These are phyloP conservation scores for Cabera pusaria DNA, from an alignment of 2,888 invertebrate species.

Conservation along the genomic window DNA sequence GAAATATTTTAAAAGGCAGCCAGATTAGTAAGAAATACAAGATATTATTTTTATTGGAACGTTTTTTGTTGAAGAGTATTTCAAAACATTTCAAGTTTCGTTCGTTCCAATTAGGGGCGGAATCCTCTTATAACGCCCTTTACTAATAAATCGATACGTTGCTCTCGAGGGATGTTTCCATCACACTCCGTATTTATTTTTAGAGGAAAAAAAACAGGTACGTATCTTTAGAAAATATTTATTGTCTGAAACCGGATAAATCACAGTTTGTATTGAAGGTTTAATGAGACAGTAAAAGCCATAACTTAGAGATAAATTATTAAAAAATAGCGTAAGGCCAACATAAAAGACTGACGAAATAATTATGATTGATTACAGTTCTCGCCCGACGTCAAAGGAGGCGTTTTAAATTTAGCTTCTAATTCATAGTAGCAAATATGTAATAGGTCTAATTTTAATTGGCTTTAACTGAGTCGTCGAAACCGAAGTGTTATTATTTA, in stretches of 20 bases:
- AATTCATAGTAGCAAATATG: conserved; percentile 5
- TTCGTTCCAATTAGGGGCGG: conserved; percentile 49
- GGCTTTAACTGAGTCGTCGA: conserved; percentile 12
- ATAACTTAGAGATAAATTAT: not conserved
- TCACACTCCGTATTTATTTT: conserved; percentile 34
- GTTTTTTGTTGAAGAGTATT: conserved; percentile 35
- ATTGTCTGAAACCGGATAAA: conserved; percentile 11
- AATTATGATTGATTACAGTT: conserved; percentile 13
- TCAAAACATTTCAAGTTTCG: conserved; percentile 45
- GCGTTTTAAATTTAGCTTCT: conserved; percentile 3
- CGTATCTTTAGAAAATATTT: conserved; percentile 18
- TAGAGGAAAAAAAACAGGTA: conserved; percentile 26
- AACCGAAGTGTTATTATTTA: conserved; percentile 12
- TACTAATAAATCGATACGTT: conserved; percentile 45
- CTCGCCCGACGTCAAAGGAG: conserved; percentile 1
- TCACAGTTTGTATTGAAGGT: not conserved
- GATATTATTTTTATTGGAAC: conserved; percentile 25
- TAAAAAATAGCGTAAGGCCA: not conserved
- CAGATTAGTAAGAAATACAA: conserved; percentile 34
- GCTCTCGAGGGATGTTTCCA: conserved; percentile 38
- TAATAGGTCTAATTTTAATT: conserved; percentile 15
- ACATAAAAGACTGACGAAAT: conserved; percentile 1
- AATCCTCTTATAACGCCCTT: conserved; percentile 49
- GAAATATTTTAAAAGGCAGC: conserved; percentile 43
- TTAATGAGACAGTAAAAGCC: not conserved